phyloP scores from a whole-genome alignment of 2,113 vertebrate genomes.

The Rhynchopsitta pachyrhyncha region DNA sequence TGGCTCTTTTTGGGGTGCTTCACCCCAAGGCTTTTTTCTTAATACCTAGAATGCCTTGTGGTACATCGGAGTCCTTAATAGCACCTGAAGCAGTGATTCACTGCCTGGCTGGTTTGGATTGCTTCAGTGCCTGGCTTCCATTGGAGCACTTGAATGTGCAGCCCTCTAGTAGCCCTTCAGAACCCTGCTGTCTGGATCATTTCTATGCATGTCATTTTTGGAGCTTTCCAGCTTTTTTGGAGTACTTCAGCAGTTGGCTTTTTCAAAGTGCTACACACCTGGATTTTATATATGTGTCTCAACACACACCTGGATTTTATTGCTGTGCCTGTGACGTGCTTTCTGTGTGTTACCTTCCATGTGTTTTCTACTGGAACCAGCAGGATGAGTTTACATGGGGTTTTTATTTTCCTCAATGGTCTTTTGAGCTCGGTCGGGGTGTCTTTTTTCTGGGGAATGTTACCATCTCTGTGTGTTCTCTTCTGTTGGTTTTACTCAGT shows the following conservation, averaged over 20 bases:
- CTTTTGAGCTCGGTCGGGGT: background rate
- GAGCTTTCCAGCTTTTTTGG: background rate
- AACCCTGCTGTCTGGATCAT: background rate
- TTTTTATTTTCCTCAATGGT: background rate
- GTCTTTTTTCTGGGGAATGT: background rate
- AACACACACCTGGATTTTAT: fast-evolving
- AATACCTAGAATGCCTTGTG: background rate
- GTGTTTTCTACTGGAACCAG: background rate
- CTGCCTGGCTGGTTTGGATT: background rate
- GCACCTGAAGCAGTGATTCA: background rate
- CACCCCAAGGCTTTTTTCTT: background rate
- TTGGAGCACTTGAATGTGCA: fast-evolving
- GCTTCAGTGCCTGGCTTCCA: background rate
- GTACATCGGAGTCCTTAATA: background rate
- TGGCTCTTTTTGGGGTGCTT: background rate
- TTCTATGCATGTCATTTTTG: background rate
- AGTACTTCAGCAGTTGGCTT: background rate
- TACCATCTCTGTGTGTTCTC: background rate
- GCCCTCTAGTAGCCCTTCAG: background rate
- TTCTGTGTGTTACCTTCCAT: background rate
- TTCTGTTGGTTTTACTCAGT: background rate
- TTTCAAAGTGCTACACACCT: fast-evolving
- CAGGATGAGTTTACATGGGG: background rate
- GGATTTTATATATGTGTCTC: background rate
- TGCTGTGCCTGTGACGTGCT: background rate